Conservation (phyloP, 1,140 invertebrate species). For the Physella acuta region DNA sequence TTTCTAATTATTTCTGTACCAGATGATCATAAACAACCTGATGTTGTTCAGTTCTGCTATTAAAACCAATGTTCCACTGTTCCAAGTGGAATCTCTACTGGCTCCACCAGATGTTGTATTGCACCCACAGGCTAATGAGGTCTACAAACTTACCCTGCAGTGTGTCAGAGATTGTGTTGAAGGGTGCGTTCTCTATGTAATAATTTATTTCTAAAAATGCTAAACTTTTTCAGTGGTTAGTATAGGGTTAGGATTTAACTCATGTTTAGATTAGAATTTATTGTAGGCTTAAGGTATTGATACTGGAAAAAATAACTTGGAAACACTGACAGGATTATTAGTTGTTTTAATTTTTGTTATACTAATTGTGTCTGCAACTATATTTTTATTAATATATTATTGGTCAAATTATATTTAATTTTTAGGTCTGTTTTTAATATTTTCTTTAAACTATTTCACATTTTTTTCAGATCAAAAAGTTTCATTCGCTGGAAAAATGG, state of each 20-base stretch:
- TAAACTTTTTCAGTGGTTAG: neutral
- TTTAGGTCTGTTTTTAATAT: no score
- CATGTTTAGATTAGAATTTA: no score
- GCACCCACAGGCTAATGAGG: constrained; percentile 72
- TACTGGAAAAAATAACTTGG: no score
- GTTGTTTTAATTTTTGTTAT: no score
- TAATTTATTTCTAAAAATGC: neutral
- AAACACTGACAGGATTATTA: no score
- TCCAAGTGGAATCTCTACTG: constrained; percentile 76
- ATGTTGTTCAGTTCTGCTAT: constrained; percentile 71
- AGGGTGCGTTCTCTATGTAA: constrained; percentile 44
- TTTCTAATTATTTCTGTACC: no score
- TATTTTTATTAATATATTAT: no score
- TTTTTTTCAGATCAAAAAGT: constrained; percentile 71
- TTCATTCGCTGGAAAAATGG: constrained; percentile 83
- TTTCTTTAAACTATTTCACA: no score
- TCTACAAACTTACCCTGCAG: constrained; percentile 71
- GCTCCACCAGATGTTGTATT: constrained; percentile 74
- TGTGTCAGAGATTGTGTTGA: constrained; percentile 61
- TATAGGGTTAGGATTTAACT: no score
- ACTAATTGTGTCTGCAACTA: no score
- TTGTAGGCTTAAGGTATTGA: no score
- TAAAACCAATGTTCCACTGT: constrained; percentile 67
- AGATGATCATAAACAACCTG: constrained; percentile 72
- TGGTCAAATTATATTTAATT: no score